Base-by-base conservation (phyloP, 2,113 vertebrate genomes). In the Dipodomys spectabilis region DNA sequence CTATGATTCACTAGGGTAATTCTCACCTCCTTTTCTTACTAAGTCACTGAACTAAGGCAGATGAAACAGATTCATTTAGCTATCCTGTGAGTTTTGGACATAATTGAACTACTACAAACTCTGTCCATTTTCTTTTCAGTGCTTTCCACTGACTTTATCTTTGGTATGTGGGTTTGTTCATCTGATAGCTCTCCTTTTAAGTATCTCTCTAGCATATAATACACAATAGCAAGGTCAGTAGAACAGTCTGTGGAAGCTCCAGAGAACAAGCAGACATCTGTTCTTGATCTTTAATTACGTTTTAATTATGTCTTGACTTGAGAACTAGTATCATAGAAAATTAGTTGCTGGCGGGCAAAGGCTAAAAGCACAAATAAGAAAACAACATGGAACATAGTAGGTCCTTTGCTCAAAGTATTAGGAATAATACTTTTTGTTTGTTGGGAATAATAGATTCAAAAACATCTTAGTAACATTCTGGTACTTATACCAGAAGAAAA, bases 271-370 rank as follows among this genome's bases (percentile, higher is more conserved):
- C 84, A 0, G 0, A 95, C 88, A 60, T 95, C 93, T 95, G 87
- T 92, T 96, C 95, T 96, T 92, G 90, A 96, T 94, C 78, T 97
- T 95, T 96, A 90, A 94, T 95, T 96, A 81, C 49, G 68, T 64
- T 91, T 86, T 93, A 95, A 86, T 97, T 96, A 81, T 80, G 57
- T 94, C 85, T 93, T 88, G 69, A 95, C 82, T 92, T 88, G 72
- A 95, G 96, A 96, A 92, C 82, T 86, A 69, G 92, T 80, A 87
- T 91, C 94, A 93, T 74, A 82, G 94, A 92, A 95, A 94, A 90
- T 68, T 27, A 95, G 82, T 80, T 79, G 71, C 90, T 86, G 10
- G 72, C 83, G 20, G 57, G 20, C 79, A 82, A 75, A 32, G 3
- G 28, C 44, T 32, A 49, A 64, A 88, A 90, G 35, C 57, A 80